Percentiles rank a stretch among this genome's conserved stretches.
These are phyloP conservation scores for Doris montereyensis DNA, from an alignment of 2,888 invertebrate genomes.

Conservation along the genomic window DNA sequence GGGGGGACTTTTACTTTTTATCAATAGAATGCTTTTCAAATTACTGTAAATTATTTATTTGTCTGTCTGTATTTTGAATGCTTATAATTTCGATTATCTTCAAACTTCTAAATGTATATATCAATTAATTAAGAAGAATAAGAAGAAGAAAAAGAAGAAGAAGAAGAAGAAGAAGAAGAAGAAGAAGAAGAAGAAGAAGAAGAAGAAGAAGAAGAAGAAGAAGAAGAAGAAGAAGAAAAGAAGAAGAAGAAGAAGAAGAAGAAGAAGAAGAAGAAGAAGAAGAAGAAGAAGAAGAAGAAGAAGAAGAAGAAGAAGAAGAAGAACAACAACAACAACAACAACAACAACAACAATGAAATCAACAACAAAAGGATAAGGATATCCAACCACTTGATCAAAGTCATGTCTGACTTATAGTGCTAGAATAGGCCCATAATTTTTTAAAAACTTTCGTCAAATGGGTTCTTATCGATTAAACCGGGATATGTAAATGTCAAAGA, in stretches of 20 bases:
- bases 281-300: not conserved
- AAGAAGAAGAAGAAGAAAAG: not conserved
- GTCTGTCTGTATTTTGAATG: no score
- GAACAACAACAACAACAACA: not conserved
- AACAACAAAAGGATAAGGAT: not conserved
- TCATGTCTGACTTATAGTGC: not conserved
- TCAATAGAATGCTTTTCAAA: no score
- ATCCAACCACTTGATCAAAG: not conserved
- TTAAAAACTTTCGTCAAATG: no score
- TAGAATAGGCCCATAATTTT: no score
- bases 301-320: not conserved
- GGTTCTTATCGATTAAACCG: no score
- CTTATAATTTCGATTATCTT: no score
- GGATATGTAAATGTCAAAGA: no score
- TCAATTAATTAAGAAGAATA: no score
- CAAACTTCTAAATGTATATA: no score
- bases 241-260: not conserved
- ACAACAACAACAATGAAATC: no score
- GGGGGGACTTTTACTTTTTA: no score
- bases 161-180: slow-evolving; percentile 15
- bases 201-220: not conserved
- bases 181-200: not conserved
- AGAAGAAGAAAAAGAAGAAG: slow-evolving; percentile 12
- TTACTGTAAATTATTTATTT: no score
- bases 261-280: not conserved